Conservation (phyloP, 53 echinoderm and acorn worm genomes). For the Patiria pectinifera region DNA sequence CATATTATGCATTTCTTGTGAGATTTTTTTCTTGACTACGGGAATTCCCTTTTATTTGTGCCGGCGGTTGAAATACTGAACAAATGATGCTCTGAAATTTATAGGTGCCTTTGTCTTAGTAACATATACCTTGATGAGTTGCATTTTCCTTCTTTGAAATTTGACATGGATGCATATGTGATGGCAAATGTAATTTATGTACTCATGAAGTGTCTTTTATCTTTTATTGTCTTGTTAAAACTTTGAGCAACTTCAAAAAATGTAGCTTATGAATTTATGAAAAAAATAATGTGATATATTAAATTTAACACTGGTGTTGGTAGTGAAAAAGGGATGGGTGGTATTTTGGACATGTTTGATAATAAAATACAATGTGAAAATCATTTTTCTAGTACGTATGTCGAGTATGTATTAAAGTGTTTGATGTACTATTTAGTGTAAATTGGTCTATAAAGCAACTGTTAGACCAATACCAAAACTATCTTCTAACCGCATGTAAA, state of each 20-base stretch:
- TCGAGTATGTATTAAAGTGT: background rate
- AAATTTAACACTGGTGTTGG: slow-evolving; percentile 19
- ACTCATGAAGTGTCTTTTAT: slow-evolving; percentile 41
- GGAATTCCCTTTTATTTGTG: background rate
- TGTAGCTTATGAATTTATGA: slow-evolving; percentile 18
- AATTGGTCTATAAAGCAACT: too few relatives aligned
- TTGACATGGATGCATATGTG: background rate
- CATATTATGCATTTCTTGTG: too few relatives aligned
- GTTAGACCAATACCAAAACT: too few relatives aligned
- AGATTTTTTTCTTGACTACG: background rate
- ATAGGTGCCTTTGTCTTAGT: slow-evolving; percentile 36
- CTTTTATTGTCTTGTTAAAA: background rate
- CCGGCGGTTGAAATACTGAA: background rate
- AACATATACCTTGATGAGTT: background rate
- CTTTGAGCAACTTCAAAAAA: slow-evolving; percentile 16
- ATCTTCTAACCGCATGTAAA: too few relatives aligned
- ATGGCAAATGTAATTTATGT: slow-evolving; percentile 9
- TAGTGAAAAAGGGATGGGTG: background rate
- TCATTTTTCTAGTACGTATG: background rate
- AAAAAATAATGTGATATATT: background rate
- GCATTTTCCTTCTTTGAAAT: background rate
- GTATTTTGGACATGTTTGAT: slow-evolving; percentile 46
- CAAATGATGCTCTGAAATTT: slow-evolving; percentile 1
- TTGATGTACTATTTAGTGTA: too few relatives aligned
- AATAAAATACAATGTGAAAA: slow-evolving; percentile 28